Base-by-base conservation (phyloP, 2,113 vertebrate genomes). In the Muntiacus muntjak region DNA sequence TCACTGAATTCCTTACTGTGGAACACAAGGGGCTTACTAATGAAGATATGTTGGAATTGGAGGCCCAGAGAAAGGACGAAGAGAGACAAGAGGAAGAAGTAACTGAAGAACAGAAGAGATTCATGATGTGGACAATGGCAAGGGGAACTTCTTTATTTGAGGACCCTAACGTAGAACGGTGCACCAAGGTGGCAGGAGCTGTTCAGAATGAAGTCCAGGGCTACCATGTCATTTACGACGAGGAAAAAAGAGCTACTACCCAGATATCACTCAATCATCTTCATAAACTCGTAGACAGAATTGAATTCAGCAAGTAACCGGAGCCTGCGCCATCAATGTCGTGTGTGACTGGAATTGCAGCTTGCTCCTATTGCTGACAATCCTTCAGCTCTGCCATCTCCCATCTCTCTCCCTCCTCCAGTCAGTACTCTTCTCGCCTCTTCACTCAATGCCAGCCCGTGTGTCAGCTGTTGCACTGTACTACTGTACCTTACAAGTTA, bases 81-180 rank as follows among this genome's bases (percentile, higher is more conserved):
- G 76, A 78, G 28, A 52, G 17, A 81, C 78, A 50, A 81, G 17
- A 52, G 30, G 17, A n/a, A 81, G 47, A 81, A 52, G 78, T 50
- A 33, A 50, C 9, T 52, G 78, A 33, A 81, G 78, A 50, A 50
- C 10, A 33, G 47, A 33, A 81, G 16, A 81, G 28, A 12, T 81
- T 81, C 30, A 81, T 50, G 9, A 50, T 33, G 10, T 50, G 28
- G 16, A 17, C 33, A 50, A 52, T 6, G 45, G 28, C 47, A 33
- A 81, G 30, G 78, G 17, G 47, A 52, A 50, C 30, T 52, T 50
- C 47, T 81, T 81, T 33, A 81, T 33, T 6, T 81, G 78, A 52
- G 78, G 10, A 81, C 28, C 28, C 16, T 3, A 33, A 52, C 0
- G 0, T 52, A 33, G 28, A 81, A 81, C 0, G 0, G 9, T 52